A percentile compares a stretch with the other conserved stretches of the same genome.
Evolutionary conservation across 2,113 vertebrate genomes (phyloP).

Genomic region (Oncorhynchus tshawytscha): DNA sequence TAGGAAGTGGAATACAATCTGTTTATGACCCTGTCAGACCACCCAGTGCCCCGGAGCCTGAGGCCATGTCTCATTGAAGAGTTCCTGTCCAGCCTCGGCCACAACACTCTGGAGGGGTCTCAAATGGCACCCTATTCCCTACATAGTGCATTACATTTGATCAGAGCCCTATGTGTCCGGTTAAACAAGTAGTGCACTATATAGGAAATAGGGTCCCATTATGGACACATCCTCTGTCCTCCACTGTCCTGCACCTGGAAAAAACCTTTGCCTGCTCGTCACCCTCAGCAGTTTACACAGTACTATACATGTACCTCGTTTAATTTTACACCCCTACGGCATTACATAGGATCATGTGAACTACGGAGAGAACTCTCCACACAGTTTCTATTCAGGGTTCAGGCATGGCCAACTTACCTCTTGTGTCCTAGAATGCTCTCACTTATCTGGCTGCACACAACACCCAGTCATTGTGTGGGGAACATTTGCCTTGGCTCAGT

Average conservation of each 20-base stretch:
- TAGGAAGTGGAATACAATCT: background rate
- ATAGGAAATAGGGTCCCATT: too few species aligned
- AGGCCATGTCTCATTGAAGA: background rate
- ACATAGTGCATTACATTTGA: too few species aligned
- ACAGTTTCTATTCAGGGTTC: conserved; percentile 51
- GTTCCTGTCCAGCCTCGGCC: background rate
- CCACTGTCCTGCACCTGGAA: conserved; percentile 23
- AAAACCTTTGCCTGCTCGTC: conserved; percentile 20
- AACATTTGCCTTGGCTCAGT: conserved; percentile 10
- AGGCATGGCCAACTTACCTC: conserved; percentile 63
- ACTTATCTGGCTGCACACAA: conserved; percentile 21
- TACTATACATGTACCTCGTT: conserved; percentile 16
- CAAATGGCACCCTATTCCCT: too few species aligned
- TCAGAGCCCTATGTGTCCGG: too few species aligned
- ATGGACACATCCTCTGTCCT: background rate
- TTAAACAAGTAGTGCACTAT: too few species aligned
- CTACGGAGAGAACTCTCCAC: conserved; percentile 9
- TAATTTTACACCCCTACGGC: conserved; percentile 22
- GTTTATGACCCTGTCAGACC: background rate
- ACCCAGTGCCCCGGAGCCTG: background rate
- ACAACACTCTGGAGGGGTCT: too few species aligned
- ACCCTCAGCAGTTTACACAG: conserved; percentile 19
- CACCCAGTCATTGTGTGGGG: background rate
- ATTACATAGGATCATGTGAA: conserved; percentile 28
- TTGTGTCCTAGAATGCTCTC: conserved; percentile 49